Conservation (phyloP, 2,888 invertebrate species). For the Anthrax anthrax region DNA sequence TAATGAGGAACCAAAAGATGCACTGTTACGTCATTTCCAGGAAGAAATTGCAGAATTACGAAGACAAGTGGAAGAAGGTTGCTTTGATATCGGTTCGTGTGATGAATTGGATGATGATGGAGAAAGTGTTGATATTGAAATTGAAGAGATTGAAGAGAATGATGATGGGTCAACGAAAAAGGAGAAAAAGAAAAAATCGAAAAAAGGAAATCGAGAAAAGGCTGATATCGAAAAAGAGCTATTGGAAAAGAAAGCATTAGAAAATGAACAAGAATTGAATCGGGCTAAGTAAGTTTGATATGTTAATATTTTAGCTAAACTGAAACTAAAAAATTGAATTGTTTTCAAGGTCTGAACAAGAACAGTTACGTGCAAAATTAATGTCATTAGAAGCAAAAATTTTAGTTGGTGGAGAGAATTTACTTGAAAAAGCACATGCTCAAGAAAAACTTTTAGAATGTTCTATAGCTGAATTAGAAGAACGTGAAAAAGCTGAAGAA, state of each 20-base stretch:
- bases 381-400: constrained; percentile 87
- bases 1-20: constrained; percentile 96
- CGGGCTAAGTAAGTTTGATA: constrained; percentile 46
- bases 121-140: constrained; percentile 26
- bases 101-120: constrained; percentile 34
- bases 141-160: constrained; percentile 39
- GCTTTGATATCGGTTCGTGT: constrained; percentile 28
- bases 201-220: constrained; percentile 29
- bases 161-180: constrained; percentile 41
- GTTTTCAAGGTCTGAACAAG: constrained; percentile 47
- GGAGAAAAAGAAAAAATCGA: constrained; percentile 34
- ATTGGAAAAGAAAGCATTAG: constrained; percentile 46
- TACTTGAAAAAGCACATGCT: constrained; percentile 90
- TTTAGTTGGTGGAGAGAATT: constrained; percentile 93
- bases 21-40: constrained; percentile 87
- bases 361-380: constrained; percentile 69
- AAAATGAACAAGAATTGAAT: constrained; percentile 59
- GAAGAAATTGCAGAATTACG: constrained; percentile 88
- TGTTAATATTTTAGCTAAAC: background rate
- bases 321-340: background rate
- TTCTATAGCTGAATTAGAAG: constrained; percentile 68
- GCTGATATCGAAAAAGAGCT: constrained; percentile 49
- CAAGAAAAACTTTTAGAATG: constrained; percentile 82
- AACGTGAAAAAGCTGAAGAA: constrained; percentile 62
- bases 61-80: constrained; percentile 62